These are phyloP conservation scores for Chlamydotis undulata DNA, from an alignment of 2,113 vertebrate genomes.

Conservation along the genomic window DNA sequence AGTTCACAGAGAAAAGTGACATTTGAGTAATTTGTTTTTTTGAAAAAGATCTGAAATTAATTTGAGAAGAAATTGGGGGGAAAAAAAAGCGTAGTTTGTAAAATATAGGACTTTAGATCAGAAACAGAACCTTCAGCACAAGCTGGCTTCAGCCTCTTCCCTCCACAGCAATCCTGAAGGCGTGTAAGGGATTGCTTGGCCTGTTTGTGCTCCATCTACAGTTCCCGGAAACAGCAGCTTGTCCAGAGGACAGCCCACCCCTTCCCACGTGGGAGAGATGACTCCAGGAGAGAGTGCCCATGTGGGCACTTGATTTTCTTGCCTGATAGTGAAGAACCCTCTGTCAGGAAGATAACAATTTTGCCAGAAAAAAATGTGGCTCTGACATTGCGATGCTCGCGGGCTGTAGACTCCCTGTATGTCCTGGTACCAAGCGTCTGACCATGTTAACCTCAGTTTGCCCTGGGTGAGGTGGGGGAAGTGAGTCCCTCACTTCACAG, in stretches of 20 bases:
- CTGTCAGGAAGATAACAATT: background rate
- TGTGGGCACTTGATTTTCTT: background rate
- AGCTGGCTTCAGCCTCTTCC: background rate
- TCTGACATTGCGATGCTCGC: background rate
- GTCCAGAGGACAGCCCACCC: background rate
- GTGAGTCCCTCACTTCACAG: background rate
- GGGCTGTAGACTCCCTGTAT: background rate
- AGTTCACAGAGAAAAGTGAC: slow-evolving; percentile 16
- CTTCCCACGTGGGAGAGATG: background rate
- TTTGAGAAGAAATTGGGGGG: background rate
- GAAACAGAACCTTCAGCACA: background rate
- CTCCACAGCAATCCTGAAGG: background rate
- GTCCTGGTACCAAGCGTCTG: background rate
- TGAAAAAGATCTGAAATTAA: background rate
- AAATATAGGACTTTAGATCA: background rate
- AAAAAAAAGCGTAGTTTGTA: background rate
- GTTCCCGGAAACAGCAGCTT: background rate
- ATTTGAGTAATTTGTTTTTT: background rate
- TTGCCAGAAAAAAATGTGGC: background rate
- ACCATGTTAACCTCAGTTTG: background rate
- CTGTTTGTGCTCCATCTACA: background rate
- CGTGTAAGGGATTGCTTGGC: background rate
- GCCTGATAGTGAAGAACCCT: background rate
- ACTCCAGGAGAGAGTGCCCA: background rate
- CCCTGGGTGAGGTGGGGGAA: background rate